Percentiles rank a stretch among this genome's conserved stretches.
phyloP scores from a whole-genome alignment of 2,797 vertebrate genomes.

The Cyprinodon diabolis region DNA sequence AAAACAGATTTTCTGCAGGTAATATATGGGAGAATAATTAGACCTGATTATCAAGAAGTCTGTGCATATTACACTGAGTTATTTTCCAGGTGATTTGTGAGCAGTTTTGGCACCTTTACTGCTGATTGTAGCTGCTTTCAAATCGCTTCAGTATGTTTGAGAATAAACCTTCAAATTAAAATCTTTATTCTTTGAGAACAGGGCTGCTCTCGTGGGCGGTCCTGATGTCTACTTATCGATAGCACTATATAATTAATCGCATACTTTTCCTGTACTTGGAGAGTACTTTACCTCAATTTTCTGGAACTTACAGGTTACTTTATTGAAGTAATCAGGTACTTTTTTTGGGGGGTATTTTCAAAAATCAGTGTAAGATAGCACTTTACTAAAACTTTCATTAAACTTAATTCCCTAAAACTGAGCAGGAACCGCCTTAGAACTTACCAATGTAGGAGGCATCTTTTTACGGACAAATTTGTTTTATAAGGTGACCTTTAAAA shows the following conservation, averaged over 20 bases:
- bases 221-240: background rate
- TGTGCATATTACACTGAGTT: slow-evolving; percentile 35
- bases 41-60: slow-evolving; percentile 57
- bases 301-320: too few species aligned
- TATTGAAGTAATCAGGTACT: too few species aligned
- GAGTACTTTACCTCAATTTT: too few species aligned
- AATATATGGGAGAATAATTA: slow-evolving; percentile 50
- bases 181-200: slow-evolving; percentile 43
- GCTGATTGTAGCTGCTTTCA: slow-evolving; percentile 27
- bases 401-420: background rate
- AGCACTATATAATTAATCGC: background rate
- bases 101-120: slow-evolving; percentile 48
- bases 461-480: background rate
- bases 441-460: background rate
- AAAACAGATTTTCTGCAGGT: slow-evolving; percentile 36
- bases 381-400: background rate
- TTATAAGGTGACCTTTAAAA: background rate
- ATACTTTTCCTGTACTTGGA: too few species aligned
- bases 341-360: too few species aligned
- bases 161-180: slow-evolving; percentile 38
- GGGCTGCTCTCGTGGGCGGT: background rate
- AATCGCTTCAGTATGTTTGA: slow-evolving; percentile 57
- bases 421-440: background rate
- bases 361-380: background rate
- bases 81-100: slow-evolving; percentile 48